These are phyloP conservation scores for Melanophora roralis DNA, from an alignment of 2,888 invertebrate genomes.

Conservation along the genomic window DNA sequence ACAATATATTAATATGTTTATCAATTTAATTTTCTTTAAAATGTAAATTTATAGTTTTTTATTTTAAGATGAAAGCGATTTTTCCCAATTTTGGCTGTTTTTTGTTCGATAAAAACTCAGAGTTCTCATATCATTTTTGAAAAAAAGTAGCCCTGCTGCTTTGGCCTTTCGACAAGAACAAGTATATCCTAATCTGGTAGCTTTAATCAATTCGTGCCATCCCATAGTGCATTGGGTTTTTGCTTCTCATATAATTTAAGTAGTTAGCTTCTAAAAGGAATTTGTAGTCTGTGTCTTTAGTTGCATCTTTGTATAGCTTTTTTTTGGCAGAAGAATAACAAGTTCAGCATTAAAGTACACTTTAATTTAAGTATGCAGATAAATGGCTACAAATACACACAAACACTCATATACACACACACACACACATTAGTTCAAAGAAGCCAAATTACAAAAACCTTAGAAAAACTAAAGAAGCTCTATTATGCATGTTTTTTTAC, in stretches of 20 bases:
- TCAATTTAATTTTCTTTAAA: too few species aligned
- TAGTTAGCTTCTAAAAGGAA: conserved; percentile 18
- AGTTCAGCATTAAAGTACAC: conserved; percentile 62
- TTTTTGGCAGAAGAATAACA: conserved; percentile 53
- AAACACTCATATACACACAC: not conserved
- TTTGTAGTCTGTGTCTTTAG: not conserved
- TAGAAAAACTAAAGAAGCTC: conserved; percentile 69
- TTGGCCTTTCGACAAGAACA: too few species aligned
- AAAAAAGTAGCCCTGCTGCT: too few species aligned
- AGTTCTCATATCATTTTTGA: too few species aligned
- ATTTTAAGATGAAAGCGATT: too few species aligned
- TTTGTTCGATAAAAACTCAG: too few species aligned
- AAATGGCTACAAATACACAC: conserved; percentile 64
- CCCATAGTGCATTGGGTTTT: not conserved
- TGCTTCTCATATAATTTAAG: not conserved
- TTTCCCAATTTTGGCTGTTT: too few species aligned
- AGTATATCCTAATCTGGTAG: too few species aligned
- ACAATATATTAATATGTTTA: too few species aligned
- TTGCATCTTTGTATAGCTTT: not conserved
- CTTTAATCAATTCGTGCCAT: too few species aligned
- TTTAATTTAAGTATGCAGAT: conserved; percentile 73
- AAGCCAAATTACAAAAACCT: not conserved
- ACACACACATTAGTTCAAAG: not conserved
- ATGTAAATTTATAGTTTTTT: too few species aligned
- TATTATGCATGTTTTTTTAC: conserved; percentile 72